A percentile compares a stretch with the other conserved stretches of the same genome.
Conservation (phyloP, 2,797 vertebrate species). For the Catharus ustulatus region DNA sequence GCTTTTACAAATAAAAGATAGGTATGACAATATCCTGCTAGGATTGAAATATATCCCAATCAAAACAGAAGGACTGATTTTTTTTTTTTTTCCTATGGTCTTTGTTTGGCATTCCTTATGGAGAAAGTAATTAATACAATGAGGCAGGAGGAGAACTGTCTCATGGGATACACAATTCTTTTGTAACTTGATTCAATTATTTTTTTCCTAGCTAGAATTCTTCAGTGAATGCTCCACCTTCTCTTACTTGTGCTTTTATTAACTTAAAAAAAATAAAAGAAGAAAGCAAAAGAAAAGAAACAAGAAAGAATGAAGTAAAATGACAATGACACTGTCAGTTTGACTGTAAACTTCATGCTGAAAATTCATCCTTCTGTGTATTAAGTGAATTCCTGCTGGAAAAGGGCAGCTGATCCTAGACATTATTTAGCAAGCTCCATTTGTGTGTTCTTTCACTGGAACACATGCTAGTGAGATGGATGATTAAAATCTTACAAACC, state of each 20-base stretch:
- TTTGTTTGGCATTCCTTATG: background rate
- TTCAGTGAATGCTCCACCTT: background rate
- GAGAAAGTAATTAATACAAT: constrained; percentile 58
- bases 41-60: background rate
- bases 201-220: background rate
- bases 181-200: background rate
- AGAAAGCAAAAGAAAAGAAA: background rate
- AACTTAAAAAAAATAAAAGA: background rate
- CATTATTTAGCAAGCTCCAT: constrained; percentile 38
- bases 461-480: constrained; percentile 17
- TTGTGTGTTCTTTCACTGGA: constrained; percentile 22
- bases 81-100: background rate
- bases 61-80: constrained; percentile 20
- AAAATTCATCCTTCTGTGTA: constrained; percentile 42
- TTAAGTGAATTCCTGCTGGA: constrained; percentile 30
- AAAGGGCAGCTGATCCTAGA: constrained; percentile 50
- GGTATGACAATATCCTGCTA: constrained; percentile 10
- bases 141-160: background rate
- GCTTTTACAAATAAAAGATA: constrained; percentile 18
- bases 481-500: constrained; percentile 48
- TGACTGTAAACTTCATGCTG: constrained; percentile 36
- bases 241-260: constrained; percentile 2
- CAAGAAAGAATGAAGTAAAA: constrained; percentile 37
- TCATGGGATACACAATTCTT: background rate
- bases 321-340: constrained; percentile 35